Base-by-base conservation (phyloP, 2,113 vertebrate species). In the Eulemur macaco region DNA sequence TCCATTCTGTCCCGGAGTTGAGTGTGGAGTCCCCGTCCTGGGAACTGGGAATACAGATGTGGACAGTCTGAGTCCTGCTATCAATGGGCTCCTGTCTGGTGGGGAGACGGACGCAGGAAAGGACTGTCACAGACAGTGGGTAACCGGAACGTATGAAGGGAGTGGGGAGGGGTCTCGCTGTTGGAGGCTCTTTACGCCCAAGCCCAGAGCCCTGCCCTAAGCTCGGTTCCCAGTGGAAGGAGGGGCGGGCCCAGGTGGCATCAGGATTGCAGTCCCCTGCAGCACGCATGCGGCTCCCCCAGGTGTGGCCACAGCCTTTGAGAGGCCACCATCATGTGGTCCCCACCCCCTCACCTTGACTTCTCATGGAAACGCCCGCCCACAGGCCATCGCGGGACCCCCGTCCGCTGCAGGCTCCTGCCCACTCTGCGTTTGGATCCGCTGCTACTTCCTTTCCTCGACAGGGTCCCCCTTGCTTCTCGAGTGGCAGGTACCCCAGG, bases 111-210 rank as follows among this genome's bases (percentile, higher is more conserved):
- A 3, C 1, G 3, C 15, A 25, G 6, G 27, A 8, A 42, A 12
- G 12, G 42, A 54, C 11, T 12, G 37, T 47, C 74, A 15, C 3
- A 12, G 71, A 34, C 13, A 5, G 4, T 1, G 0, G 1, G 37
- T 9, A 1, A 2, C 29, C 3, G 6, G 18, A 0, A 39, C 0
- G 0, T 2, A 1, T 25, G 29, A 39, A 25, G 23, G 8, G 69
- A 88, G 4, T 15, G 27, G 15, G 66, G 20, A 50, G 12, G 42
- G 10, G 1, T 8, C 27, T 77, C 21, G 0, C 20, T 0, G 3
- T 1, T 8, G 14, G 54, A 10, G n/a, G 29, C 45, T 21, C 31
- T 29, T 34, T 64, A 58, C 11, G 0, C 14, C 77, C 39, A 63
- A 34, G 5, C 31, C 56, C 27, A 0, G 0, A 11, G 56, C 18